A percentile compares a stretch with the other conserved stretches of the same genome.
phyloP scores from a whole-genome alignment of 2,797 vertebrate genomes.

The Gallirallus australis region DNA sequence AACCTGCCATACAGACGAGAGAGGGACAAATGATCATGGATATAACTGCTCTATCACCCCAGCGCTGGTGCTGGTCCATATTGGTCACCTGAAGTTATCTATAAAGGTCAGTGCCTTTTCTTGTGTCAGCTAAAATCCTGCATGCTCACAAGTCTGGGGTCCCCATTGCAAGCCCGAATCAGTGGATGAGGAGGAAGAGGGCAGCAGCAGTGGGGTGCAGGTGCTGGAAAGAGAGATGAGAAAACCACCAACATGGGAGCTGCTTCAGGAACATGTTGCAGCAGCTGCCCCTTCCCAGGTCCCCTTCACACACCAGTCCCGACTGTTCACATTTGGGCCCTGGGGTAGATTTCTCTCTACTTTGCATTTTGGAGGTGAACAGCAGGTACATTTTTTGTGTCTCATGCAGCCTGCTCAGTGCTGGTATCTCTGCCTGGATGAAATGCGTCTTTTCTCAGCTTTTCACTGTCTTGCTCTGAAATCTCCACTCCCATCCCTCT shows the following conservation, averaged over 20 bases:
- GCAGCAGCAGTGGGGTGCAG: fast-evolving
- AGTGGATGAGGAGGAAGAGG: not conserved
- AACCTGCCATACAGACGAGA: not conserved
- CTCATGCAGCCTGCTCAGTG: not conserved
- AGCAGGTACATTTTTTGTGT: not conserved
- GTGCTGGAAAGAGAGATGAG: fast-evolving
- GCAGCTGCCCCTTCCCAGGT: not conserved
- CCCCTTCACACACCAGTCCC: not conserved
- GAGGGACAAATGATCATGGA: not conserved
- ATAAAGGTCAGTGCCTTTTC: not conserved
- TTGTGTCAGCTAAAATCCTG: not conserved
- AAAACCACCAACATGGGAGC: fast-evolving
- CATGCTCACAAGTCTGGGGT: not conserved
- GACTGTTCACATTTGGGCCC: not conserved
- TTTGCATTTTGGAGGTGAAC: not conserved
- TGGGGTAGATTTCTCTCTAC: not conserved
- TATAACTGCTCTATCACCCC: not conserved
- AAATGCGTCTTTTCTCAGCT: conserved; percentile 49
- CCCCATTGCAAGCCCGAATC: fast-evolving
- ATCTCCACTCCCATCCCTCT: conserved; percentile 53
- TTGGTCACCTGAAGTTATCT: not conserved
- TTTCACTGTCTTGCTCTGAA: conserved; percentile 63
- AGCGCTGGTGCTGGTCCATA: not conserved
- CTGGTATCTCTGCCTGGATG: conserved; percentile 6
- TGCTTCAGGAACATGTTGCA: not conserved